These are phyloP conservation scores for Drosophila kepulauana DNA, from an alignment of 1,140 invertebrate genomes.

Conservation along the genomic window DNA sequence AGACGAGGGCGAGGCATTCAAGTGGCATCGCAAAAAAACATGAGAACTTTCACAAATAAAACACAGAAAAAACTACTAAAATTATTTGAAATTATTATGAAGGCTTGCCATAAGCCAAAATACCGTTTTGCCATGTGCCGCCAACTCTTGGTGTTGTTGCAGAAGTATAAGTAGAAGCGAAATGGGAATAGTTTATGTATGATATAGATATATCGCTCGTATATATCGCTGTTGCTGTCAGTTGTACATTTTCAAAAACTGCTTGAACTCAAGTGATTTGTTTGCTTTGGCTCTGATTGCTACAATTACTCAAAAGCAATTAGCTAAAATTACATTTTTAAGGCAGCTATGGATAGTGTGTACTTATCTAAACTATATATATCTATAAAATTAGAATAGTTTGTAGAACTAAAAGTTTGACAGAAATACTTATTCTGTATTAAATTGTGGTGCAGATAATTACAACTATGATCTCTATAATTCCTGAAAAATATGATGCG, in stretches of 20 bases:
- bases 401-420: too few species aligned
- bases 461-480: too few species aligned
- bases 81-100: conserved; percentile 58
- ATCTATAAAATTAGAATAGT: too few species aligned
- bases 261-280: conserved; percentile 63
- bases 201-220: conserved; percentile 16
- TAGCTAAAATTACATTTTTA: conserved; percentile 10
- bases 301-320: conserved; percentile 26
- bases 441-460: too few species aligned
- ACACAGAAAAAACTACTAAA: conserved; percentile 35
- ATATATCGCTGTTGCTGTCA: conserved; percentile 40
- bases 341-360: neutral
- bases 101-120: conserved; percentile 57
- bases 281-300: conserved; percentile 6
- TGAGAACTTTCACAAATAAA: conserved; percentile 58
- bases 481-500: too few species aligned
- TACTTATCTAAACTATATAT: neutral
- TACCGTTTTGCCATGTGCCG: conserved; percentile 49
- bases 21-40: conserved; percentile 50
- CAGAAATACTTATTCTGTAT: too few species aligned
- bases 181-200: conserved; percentile 42
- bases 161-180: neutral
- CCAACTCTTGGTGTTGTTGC: conserved; percentile 22
- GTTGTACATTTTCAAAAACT: conserved; percentile 19
- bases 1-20: conserved; percentile 60